A percentile compares a stretch with the other conserved stretches of the same genome.
Evolutionary conservation across 2,113 vertebrate species (phyloP).

Genomic region (Poecilia latipinna): DNA sequence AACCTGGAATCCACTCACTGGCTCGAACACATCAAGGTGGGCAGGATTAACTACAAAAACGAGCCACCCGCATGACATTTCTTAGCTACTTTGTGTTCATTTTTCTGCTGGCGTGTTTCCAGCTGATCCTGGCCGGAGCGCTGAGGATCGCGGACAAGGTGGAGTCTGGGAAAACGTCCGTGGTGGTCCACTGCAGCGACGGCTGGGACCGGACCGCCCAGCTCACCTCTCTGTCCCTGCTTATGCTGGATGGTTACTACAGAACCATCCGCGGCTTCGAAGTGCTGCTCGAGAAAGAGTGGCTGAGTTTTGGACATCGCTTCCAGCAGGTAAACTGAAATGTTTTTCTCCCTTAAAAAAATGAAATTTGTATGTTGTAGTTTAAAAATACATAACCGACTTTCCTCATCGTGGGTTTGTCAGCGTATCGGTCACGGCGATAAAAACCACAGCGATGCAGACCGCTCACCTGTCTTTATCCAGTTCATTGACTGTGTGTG

Average conservation of each 20-base stretch:
- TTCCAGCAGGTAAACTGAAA: conserved; percentile 92
- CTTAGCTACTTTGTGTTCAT: conserved; percentile 4
- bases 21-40: conserved; percentile 98
- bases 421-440: conserved; percentile 96
- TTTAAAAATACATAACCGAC: background rate
- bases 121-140: conserved; percentile 95
- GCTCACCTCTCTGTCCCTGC: conserved; percentile 93
- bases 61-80: background rate
- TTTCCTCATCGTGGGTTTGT: conserved; percentile 20
- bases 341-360: rapidly evolving
- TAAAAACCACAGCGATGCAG: conserved; percentile 94
- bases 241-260: conserved; percentile 94
- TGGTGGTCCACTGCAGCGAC: conserved; percentile 96
- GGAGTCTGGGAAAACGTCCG: conserved; percentile 94
- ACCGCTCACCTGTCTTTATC: conserved; percentile 95
- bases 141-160: conserved; percentile 95
- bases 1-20: conserved; percentile 97
- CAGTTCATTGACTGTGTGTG: conserved; percentile 98
- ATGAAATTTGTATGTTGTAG: background rate
- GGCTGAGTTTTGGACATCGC: conserved; percentile 95
- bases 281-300: conserved; percentile 95
- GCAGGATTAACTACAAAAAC: background rate
- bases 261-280: conserved; percentile 93
- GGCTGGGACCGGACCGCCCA: conserved; percentile 97
- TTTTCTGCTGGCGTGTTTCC: conserved; percentile 12